Evolutionary conservation across 2,888 invertebrate species (phyloP), one percentile per base, ranked within the genome.

Genomic region (Lysandra bellargus): DNA sequence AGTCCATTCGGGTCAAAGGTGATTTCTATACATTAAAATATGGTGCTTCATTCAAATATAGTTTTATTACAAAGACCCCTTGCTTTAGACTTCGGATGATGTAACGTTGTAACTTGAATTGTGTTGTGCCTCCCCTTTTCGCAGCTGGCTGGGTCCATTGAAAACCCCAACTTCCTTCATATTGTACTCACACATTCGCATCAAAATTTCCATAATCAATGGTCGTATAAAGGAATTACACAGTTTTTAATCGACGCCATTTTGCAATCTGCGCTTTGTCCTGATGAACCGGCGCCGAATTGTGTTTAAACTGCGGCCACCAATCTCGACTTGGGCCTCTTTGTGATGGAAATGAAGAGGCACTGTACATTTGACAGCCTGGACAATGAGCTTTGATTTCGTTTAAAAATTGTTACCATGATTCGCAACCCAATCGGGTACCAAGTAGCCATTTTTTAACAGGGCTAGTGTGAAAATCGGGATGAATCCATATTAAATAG

Each of bases 241-340:
- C 74, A 74, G 9, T 74, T 74, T 74, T 44, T 74, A 44, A 74
- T 74, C 74, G n/a, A 1, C 9, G 40, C 40, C 44, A 40, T 74
- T 74, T 74, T 44, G 74, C 74, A 44, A 74, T 74, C 74, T 40
- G 44, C 74, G 17, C 74, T 74, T 44, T 44, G 74, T 44, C n/a
- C 74, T 74, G 44, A 74, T 74, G 74, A 74, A 74, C 44, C 74
- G 9, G 44, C 7, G 23, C n/a, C 74, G 9, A 74, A 37, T 69
- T 33, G 14, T 69, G 30, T 64, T 64, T 64, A 12, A 9, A 69
- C 69, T 69, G 69, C 69, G 69, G 37, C 69, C 69, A 33, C 33
- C 69, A 69, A 69, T 69, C 69, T 69, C 69, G 69, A 14, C 69
- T 69, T 69, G 33, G 69, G 33, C 69, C 9, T 17, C 69, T 69